Evolutionary conservation across 2,888 invertebrate genomes (phyloP), one percentile per base, ranked within the genome.

Genomic region (Perdita meconis): DNA sequence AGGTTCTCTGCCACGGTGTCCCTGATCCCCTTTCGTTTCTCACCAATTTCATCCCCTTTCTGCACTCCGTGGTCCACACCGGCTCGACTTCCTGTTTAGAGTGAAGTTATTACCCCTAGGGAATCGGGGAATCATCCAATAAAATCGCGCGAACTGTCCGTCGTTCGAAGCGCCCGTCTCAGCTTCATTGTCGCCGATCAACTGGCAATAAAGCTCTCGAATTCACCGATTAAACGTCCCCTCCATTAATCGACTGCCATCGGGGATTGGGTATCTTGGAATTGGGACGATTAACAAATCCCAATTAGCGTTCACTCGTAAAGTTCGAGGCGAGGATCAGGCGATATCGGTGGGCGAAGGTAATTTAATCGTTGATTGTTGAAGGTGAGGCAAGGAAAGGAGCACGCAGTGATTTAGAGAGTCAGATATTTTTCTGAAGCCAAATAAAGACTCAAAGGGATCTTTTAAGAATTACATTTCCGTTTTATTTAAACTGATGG

Each of bases 121-220:
- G 70, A 56, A 55, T 60, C 8, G 12, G n/a, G n/a, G 72, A 59
- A 73, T 72, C 70, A 77, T 60, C 74, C 78, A 78, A 81, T 85
- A 85, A 85, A 82, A 79, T 85, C 72, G 83, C 66, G 73, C 65
- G 75, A 83, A 83, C 81, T 83, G 67, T 47, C 22, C 47, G 47
- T 60, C 65, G 65, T 57, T 60, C 69, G 67, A 66, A 66, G 63
- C 53, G 72, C 57, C n/a, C 22, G 69, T 63, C 81, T 68, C 64
- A 78, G 81, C 68, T 78, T 68, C 73, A 70, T 78, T 59, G 65
- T 38, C 36, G 22, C 44, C 40, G 70, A 84, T 83, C 80, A 84
- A 78, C 71, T 44, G 73, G 68, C 78, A 78, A 80, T 82, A 80
- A 84, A 75, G 64, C 73, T 65, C 63, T 51, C 63, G 40, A 59